Percentiles rank a stretch among this genome's conserved stretches.
Conservation (phyloP, 37 sponge, comb jelly and placozoan genomes). For the Diacarnus erythraeanus region DNA sequence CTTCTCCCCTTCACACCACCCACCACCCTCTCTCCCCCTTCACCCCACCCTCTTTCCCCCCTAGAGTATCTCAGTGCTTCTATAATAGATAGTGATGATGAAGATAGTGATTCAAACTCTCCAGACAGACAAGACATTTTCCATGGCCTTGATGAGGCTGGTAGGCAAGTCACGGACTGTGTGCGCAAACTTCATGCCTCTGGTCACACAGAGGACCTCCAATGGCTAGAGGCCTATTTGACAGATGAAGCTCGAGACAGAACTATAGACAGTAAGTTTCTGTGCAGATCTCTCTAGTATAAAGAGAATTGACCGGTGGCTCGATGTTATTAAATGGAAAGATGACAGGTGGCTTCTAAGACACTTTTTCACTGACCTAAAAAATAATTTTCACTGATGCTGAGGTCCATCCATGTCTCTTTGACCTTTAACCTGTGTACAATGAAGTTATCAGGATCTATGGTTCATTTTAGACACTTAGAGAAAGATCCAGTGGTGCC, state of each 20-base stretch:
- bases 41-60: not conserved
- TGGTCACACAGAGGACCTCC: slow-evolving; percentile 49
- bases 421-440: too few species aligned
- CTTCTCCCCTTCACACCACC: not conserved
- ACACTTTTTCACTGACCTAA: too few species aligned
- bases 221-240: slow-evolving; percentile 76
- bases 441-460: not conserved
- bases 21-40: not conserved
- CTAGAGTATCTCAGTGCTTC: slow-evolving; percentile 18
- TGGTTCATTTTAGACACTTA: too few species aligned
- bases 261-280: slow-evolving; percentile 65
- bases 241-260: slow-evolving; percentile 81
- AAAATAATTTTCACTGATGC: too few species aligned
- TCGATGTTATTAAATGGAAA: too few species aligned
- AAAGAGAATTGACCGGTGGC: too few species aligned
- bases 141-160: not conserved
- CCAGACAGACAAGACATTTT: not conserved
- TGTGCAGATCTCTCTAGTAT: too few species aligned
- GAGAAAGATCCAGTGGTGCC: too few species aligned
- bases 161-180: slow-evolving; percentile 4
- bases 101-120: not conserved
- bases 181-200: slow-evolving; percentile 9
- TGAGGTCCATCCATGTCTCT: too few species aligned
- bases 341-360: too few species aligned
- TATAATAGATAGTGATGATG: not conserved